Base-by-base conservation (phyloP, 2,888 invertebrate species). In the Taphrorychus bicolor region DNA sequence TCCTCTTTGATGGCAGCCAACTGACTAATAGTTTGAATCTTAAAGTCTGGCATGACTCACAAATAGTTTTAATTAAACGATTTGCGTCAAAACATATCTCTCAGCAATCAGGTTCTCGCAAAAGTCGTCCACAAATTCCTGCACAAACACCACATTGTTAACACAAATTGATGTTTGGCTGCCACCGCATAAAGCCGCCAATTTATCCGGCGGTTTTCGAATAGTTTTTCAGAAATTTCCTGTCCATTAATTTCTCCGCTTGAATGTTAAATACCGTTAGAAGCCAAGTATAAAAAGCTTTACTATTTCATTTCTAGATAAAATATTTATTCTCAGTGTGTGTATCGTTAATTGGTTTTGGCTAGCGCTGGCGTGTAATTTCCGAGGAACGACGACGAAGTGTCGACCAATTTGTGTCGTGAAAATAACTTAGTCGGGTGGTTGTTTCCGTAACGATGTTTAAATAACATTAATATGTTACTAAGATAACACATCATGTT, bases 361-460 rank as follows among this genome's bases (percentile, higher is more conserved):
- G 32, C 32, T 11, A n/a, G n/a, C n/a, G n/a, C n/a, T n/a, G n/a
- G n/a, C n/a, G n/a, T n/a, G n/a, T n/a, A n/a, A n/a, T n/a, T n/a
- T n/a, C n/a, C n/a, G n/a, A n/a, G n/a, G n/a, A n/a, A n/a, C n/a
- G n/a, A n/a, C n/a, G n/a, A n/a, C 40, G 14, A 40, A 40, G 61
- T 53, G 40, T 53, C 61, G 23, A 54, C 45, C 22, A 53, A 61
- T 61, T 42, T 61, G 56, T 24, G 49, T 49, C 40, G 56, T 21
- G 24, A 32, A 62, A 32, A 56, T 49, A 62, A 40, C 24, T 48
- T 32, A 54, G 41, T 56, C 16, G 32, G 17, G 24, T 32, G 32
- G 40, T 19, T 56, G 40, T 56, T 56, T n/a, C 23, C 17, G 32
- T 56, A 32, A 56, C 40, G 56, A 56, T 32, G 41, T 41, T 40